phyloP scores from a whole-genome alignment of 2,888 invertebrate species.

The Ormyrus pomaceus region DNA sequence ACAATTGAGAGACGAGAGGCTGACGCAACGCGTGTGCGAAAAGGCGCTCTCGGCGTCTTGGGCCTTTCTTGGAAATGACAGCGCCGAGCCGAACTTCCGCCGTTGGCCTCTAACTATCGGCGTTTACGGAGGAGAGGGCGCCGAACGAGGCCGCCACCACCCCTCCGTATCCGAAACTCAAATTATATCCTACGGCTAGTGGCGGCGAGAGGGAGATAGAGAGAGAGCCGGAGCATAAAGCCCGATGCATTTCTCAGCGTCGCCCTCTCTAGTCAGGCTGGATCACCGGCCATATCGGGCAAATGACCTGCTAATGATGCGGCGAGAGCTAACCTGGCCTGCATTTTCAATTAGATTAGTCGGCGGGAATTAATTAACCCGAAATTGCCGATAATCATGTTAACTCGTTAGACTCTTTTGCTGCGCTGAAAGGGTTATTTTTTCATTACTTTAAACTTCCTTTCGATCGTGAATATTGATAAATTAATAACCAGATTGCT shows the following conservation, averaged over 20 bases:
- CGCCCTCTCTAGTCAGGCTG: neutral
- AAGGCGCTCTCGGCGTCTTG: neutral
- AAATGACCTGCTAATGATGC: slow-evolving; percentile 21
- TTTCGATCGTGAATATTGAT: too few species aligned
- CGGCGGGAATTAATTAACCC: too few species aligned
- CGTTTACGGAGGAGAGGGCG: slow-evolving; percentile 6
- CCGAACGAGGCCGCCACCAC: neutral
- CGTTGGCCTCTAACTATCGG: slow-evolving; percentile 38
- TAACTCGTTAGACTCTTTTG: too few species aligned
- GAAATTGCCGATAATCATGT: too few species aligned
- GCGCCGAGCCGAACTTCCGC: slow-evolving; percentile 24
- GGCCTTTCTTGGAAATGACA: slow-evolving; percentile 30
- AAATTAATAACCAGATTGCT: too few species aligned
- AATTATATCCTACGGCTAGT: slow-evolving; percentile 44
- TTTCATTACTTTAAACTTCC: too few species aligned
- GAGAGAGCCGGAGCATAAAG: neutral
- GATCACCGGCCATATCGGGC: too few species aligned
- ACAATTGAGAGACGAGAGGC: slow-evolving; percentile 36
- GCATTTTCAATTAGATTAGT: too few species aligned
- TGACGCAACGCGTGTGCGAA: neutral
- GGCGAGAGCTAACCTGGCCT: slow-evolving; percentile 3
- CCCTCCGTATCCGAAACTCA: slow-evolving; percentile 41
- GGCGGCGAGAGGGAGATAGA: neutral
- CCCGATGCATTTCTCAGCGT: neutral
- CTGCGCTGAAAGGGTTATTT: too few species aligned